These are phyloP conservation scores for Montipora sp. DNA, from an alignment of 64 coral and sea anemone species.

Conservation along the genomic window DNA sequence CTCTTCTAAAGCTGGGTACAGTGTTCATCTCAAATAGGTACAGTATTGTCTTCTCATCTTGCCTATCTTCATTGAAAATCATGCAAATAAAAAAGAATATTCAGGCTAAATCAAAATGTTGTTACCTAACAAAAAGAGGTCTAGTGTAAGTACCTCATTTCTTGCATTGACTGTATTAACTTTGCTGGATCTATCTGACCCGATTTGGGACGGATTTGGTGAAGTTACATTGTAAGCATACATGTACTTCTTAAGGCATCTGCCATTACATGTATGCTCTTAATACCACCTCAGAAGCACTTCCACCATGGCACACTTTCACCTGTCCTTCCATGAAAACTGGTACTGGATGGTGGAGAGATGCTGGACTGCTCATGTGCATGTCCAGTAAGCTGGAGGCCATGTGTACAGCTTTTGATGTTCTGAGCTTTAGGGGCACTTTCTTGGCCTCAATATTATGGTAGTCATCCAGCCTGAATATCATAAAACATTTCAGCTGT, in stretches of 20 bases:
- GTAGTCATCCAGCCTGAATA: not conserved
- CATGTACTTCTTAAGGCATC: not conserved
- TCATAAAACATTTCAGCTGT: conserved; percentile 7
- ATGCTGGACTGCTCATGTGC: not conserved
- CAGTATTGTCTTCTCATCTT: not conserved
- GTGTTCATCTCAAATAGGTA: not conserved
- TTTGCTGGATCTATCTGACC: not conserved
- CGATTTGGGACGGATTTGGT: not conserved
- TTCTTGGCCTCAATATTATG: not conserved
- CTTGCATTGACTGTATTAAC: conserved; percentile 1
- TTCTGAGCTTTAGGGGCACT: conserved; percentile 1
- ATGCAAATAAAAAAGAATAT: not conserved
- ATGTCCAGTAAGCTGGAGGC: not conserved
- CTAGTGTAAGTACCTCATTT: not conserved
- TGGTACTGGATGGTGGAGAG: too few species aligned
- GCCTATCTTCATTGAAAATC: not conserved
- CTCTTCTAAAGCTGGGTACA: not conserved
- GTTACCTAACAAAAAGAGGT: not conserved
- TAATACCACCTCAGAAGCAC: not conserved
- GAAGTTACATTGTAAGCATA: not conserved
- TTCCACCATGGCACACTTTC: not conserved
- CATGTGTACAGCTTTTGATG: conserved; percentile 2
- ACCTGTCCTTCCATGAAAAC: not conserved
- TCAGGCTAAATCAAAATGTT: not conserved
- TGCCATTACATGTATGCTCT: not conserved